Evolutionary conservation across 2,888 invertebrate species (phyloP), one percentile per base, ranked within the genome.

Genomic region (Tinea trinotella): DNA sequence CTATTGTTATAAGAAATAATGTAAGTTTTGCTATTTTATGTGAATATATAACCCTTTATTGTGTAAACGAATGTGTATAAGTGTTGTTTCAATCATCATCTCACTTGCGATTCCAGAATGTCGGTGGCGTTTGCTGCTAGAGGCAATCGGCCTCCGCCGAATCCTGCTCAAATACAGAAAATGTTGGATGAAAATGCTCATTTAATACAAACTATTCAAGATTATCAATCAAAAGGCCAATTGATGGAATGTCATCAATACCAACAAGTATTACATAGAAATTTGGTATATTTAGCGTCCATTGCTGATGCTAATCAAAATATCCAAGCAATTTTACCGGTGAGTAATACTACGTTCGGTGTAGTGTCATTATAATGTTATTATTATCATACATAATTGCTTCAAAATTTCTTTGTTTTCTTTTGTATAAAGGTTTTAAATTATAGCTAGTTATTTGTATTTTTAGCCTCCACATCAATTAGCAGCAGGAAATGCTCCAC

Each of bases 151-250:
- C 90, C 92, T 57, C 92, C 95, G 53, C 91, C 94, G 40, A 95
- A 90, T 73, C 92, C 94, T 57, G 92, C 92, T 52, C 95, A 95
- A 79, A 94, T 96, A 65, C 96, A 96, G 76, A 96, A 98, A 90
- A 93, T 99, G 91, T 88, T 99, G 57, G 98, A 99, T 85, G 99
- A 99, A 82, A 99, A 99, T 77, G 95, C 95, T 64, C 96, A 97
- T 73, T 88, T 99, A 46, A 98, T 99, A 66, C 96, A 98, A 87
- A 96, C 96, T 6, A 98, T 99, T 69, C 95, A 97, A 76, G 98
- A 99, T 64, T 98, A 93, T 81, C 98, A 99, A 83, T 94, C 91
- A 60, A 97, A 97, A 87, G 98, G 98, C 57, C 97, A 97, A 76
- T 88, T 93, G 15, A 92, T 94, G 78, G 98, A 98, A 87, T 96